Evolutionary conservation across 2,888 invertebrate species (phyloP).

Genomic region (Spicauda simplicius): DNA sequence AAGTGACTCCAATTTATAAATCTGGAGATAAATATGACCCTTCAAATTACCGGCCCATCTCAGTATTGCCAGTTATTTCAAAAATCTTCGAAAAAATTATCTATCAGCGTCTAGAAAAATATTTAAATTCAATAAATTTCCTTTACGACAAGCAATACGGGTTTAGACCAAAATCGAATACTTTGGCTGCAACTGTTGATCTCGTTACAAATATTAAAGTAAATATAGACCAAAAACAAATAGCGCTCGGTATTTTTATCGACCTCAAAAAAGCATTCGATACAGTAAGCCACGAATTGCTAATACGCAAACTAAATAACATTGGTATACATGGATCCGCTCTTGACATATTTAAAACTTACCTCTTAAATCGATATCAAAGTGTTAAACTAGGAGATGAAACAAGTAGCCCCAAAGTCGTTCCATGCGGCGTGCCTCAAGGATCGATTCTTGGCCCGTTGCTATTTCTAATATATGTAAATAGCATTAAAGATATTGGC

Average conservation of each 20-base stretch:
- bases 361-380: slow-evolving; percentile 17
- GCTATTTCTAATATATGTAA: no score
- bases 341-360: slow-evolving; percentile 21
- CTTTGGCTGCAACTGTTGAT: slow-evolving; percentile 17
- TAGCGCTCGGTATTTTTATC: slow-evolving; percentile 13
- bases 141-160: slow-evolving; percentile 15
- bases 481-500: slow-evolving; percentile 27
- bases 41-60: slow-evolving; percentile 37
- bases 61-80: slow-evolving; percentile 34
- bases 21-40: slow-evolving; percentile 30
- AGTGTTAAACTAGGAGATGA: slow-evolving; percentile 9
- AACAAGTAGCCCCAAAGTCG: background rate
- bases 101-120: slow-evolving; percentile 13
- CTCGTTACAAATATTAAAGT: slow-evolving; percentile 16
- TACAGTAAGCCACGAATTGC: no score
- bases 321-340: background rate
- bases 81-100: slow-evolving; percentile 38
- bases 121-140: slow-evolving; percentile 15
- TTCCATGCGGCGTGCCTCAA: background rate
- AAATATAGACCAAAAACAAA: slow-evolving; percentile 15
- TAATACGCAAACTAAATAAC: slow-evolving; percentile 18
- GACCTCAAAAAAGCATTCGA: no score
- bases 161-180: slow-evolving; percentile 8
- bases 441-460: slow-evolving; percentile 12
- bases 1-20: slow-evolving; percentile 38